These are phyloP conservation scores for Megaceryle alcyon DNA, from an alignment of 2,797 vertebrate species.

Conservation along the genomic window DNA sequence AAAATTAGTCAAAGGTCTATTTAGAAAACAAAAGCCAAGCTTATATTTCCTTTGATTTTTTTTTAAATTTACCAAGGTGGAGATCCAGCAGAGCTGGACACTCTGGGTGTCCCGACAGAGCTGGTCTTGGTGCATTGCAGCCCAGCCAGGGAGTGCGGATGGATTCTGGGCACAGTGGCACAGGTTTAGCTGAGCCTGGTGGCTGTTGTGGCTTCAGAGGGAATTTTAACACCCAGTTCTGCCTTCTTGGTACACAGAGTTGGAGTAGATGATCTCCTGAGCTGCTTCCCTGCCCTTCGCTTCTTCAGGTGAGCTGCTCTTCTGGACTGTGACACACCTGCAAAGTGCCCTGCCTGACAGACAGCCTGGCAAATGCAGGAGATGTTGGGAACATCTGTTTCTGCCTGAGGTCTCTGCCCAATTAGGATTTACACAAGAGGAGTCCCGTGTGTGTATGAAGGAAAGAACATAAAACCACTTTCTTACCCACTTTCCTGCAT, in stretches of 20 bases:
- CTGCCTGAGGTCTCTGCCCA: not conserved
- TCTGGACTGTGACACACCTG: not conserved
- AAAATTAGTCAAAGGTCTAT: not conserved
- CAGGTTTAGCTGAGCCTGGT: not conserved
- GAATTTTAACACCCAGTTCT: not conserved
- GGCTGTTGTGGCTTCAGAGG: not conserved
- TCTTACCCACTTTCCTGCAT: not conserved
- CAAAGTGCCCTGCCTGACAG: not conserved
- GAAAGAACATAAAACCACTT: not conserved
- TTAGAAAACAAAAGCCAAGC: not conserved
- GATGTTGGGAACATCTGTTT: not conserved
- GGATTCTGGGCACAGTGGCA: not conserved
- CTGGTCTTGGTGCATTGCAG: fast-evolving
- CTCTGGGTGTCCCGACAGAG: not conserved
- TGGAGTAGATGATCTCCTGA: not conserved
- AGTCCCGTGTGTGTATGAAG: not conserved
- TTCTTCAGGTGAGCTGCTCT: not conserved
- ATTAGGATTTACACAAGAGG: not conserved
- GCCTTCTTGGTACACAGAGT: not conserved
- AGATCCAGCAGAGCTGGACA: not conserved
- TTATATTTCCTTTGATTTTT: not conserved
- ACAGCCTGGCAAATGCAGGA: not conserved
- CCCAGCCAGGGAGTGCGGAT: not conserved
- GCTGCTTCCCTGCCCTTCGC: not conserved
- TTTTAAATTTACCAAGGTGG: not conserved